These are phyloP conservation scores for Pelosia muscerda DNA, from an alignment of 2,888 invertebrate genomes.

Conservation along the genomic window DNA sequence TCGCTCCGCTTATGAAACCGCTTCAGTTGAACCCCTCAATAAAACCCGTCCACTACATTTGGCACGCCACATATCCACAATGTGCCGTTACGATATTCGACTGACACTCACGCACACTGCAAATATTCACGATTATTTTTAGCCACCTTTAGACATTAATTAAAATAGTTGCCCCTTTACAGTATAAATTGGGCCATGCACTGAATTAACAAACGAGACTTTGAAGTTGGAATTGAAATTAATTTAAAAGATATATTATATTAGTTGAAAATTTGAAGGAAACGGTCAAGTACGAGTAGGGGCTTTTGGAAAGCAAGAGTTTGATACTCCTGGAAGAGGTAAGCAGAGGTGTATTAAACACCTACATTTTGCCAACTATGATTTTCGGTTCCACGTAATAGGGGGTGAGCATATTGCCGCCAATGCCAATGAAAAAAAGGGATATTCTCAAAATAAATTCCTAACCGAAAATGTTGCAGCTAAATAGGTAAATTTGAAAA, in stretches of 20 bases:
- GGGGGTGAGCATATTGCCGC: no score
- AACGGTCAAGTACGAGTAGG: neutral
- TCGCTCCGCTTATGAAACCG: slow-evolving; percentile 16
- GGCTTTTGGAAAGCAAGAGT: no score
- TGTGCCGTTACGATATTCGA: slow-evolving; percentile 35
- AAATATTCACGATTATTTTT: slow-evolving; percentile 41
- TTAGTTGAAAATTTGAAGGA: neutral
- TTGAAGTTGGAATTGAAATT: slow-evolving; percentile 32
- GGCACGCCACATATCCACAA: slow-evolving; percentile 38
- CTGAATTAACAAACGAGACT: slow-evolving; percentile 33
- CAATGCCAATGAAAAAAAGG: no score
- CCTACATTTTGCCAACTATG: no score
- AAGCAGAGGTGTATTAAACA: no score
- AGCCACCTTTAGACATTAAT: slow-evolving; percentile 43
- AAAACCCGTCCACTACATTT: slow-evolving; percentile 28
- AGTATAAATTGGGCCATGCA: slow-evolving; percentile 37
- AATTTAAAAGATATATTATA: slow-evolving; percentile 5
- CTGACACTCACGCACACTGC: slow-evolving; percentile 38
- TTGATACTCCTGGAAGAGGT: no score
- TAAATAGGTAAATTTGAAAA: no score
- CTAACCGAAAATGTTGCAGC: no score
- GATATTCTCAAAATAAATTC: no score
- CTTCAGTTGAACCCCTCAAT: slow-evolving; percentile 18
- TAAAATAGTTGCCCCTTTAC: slow-evolving; percentile 45
- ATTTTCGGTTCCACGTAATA: no score